Evolutionary conservation across 2,888 invertebrate genomes (phyloP).

Genomic region (Blera fallax): DNA sequence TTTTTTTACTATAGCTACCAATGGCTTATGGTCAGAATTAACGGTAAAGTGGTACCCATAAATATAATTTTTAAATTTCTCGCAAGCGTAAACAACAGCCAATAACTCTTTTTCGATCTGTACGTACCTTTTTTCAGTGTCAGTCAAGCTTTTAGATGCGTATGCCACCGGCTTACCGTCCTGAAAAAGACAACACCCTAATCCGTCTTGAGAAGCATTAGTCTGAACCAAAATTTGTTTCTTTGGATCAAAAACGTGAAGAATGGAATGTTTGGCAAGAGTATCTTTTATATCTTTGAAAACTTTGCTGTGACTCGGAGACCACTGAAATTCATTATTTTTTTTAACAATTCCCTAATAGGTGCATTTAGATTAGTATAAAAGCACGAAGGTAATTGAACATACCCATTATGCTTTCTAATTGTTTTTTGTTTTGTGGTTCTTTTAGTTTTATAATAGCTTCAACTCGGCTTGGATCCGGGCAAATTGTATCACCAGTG

Average conservation of each 20-base stretch:
- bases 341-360: slow-evolving; percentile 72
- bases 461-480: neutral
- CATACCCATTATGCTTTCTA: too few species aligned
- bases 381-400: slow-evolving; percentile 58
- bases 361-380: too few species aligned
- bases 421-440: slow-evolving; percentile 74
- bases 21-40: slow-evolving; percentile 26
- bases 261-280: slow-evolving; percentile 71
- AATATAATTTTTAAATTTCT: neutral
- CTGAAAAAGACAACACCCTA: slow-evolving; percentile 10
- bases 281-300: slow-evolving; percentile 72
- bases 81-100: slow-evolving; percentile 5
- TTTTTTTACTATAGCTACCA: slow-evolving; percentile 24
- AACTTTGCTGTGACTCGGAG: slow-evolving; percentile 54
- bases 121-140: slow-evolving; percentile 8
- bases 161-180: too few species aligned
- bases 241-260: slow-evolving; percentile 16
- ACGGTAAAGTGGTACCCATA: slow-evolving; percentile 9
- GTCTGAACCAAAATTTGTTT: neutral
- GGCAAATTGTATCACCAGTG: too few species aligned
- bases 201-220: slow-evolving; percentile 33
- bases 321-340: slow-evolving; percentile 72
- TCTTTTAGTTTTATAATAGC: slow-evolving; percentile 37
- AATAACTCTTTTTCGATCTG: slow-evolving; percentile 8
- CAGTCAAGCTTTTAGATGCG: slow-evolving; percentile 22